phyloP scores from a whole-genome alignment of 2,888 invertebrate species.

The Electrophaes corylata region DNA sequence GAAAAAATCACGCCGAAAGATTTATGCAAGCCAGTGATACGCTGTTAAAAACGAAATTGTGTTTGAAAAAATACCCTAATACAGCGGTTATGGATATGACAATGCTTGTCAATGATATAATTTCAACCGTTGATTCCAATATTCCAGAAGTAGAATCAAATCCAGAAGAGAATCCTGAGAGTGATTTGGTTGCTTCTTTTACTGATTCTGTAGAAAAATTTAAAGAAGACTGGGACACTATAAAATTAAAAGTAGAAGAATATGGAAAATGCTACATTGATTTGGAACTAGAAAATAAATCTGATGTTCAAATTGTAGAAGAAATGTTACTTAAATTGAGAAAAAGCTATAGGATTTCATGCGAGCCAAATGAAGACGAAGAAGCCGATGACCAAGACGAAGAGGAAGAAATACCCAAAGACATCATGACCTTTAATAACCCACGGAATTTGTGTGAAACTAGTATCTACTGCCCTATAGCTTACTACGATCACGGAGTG shows the following conservation, averaged over 20 bases:
- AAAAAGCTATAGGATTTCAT: constrained; percentile 58
- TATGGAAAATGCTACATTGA: constrained; percentile 64
- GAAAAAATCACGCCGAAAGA: constrained; percentile 60
- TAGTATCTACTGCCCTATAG: constrained; percentile 85
- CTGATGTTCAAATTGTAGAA: constrained; percentile 65
- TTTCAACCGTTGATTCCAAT: constrained; percentile 40
- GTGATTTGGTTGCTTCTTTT: constrained; percentile 46
- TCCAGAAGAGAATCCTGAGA: constrained; percentile 43
- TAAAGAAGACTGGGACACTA: constrained; percentile 65
- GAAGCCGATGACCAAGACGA: constrained; percentile 51
- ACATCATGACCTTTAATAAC: constrained; percentile 59
- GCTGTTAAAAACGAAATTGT: constrained; percentile 59
- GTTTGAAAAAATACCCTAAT: constrained; percentile 37
- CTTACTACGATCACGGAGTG: constrained; percentile 78
- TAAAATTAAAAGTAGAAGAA: constrained; percentile 74
- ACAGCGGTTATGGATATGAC: constrained; percentile 44
- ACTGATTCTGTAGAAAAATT: constrained; percentile 62
- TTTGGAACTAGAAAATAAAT: constrained; percentile 75
- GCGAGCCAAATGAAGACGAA: constrained; percentile 55
- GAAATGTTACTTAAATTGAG: constrained; percentile 66
- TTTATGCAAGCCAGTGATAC: constrained; percentile 60
- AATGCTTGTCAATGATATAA: constrained; percentile 50
- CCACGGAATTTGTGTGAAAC: constrained; percentile 82
- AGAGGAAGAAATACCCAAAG: constrained; percentile 51
- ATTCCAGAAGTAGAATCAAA: constrained; percentile 36